Conservation (phyloP, 2,797 vertebrate species). For the Pempheris klunzingeri region DNA sequence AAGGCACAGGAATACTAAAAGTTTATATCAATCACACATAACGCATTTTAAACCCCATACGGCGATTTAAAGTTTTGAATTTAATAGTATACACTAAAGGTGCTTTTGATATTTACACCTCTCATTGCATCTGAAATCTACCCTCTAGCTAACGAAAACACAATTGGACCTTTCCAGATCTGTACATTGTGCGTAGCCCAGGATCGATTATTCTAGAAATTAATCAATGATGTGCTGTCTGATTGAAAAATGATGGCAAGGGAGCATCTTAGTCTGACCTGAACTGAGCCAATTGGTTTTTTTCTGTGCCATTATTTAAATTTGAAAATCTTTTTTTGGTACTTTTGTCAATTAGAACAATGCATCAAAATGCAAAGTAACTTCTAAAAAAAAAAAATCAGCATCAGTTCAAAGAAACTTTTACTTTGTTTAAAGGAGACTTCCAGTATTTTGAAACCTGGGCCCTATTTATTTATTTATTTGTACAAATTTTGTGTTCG, state of each 20-base stretch:
- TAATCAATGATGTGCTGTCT: conserved; percentile 31
- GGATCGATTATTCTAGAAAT: conserved; percentile 60
- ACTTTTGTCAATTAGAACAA: conserved; percentile 38
- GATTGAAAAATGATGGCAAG: conserved; percentile 40
- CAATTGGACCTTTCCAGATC: conserved; percentile 66
- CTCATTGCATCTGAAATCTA: conserved; percentile 74
- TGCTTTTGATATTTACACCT: conserved; percentile 80
- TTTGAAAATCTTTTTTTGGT: conserved; percentile 17
- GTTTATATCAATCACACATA: conserved; percentile 80
- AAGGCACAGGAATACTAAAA: conserved; percentile 89
- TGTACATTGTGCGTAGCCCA: conserved; percentile 81
- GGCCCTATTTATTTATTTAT: too few species aligned
- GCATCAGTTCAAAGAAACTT: conserved; percentile 25
- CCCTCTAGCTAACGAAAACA: conserved; percentile 63
- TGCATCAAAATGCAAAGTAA: conserved; percentile 32
- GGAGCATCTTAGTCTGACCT: conserved; percentile 40
- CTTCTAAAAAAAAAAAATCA: not conserved
- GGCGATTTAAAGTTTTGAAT: conserved; percentile 74
- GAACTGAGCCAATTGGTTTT: conserved; percentile 28
- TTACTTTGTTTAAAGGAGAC: conserved; percentile 22
- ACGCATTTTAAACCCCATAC: conserved; percentile 76
- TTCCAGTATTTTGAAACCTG: too few species aligned
- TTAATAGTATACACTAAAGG: conserved; percentile 76
- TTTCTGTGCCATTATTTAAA: conserved; percentile 31
- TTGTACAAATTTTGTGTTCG: too few species aligned